Percentiles rank a stretch among this genome's conserved stretches.
Conservation (phyloP, 2,797 vertebrate species). For the Sibirionetta formosa region DNA sequence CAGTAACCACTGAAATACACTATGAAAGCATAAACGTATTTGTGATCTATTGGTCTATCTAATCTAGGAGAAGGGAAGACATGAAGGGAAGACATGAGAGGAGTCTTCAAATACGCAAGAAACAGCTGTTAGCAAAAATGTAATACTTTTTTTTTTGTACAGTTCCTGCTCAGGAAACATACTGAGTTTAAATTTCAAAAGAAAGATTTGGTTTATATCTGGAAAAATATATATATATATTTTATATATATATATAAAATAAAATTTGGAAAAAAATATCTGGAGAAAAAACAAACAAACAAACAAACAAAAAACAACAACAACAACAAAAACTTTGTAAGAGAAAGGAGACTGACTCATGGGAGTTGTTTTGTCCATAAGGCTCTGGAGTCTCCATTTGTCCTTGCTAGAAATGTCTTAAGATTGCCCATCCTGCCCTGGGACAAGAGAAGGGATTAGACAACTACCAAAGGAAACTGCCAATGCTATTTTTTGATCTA, state of each 20-base stretch:
- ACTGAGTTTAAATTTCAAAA: slow-evolving; percentile 19
- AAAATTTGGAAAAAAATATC: not conserved
- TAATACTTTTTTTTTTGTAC: not conserved
- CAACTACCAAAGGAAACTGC: not conserved
- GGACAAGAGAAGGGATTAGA: not conserved
- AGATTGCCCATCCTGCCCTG: not conserved
- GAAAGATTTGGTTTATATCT: not conserved
- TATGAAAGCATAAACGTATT: slow-evolving; percentile 44
- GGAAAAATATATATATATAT: not conserved
- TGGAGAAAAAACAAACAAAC: not conserved
- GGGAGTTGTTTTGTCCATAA: not conserved
- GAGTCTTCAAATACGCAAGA: slow-evolving; percentile 20
- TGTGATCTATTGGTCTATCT: slow-evolving; percentile 17
- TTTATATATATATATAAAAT: no score
- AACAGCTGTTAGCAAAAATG: not conserved
- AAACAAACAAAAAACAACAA: not conserved
- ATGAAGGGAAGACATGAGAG: not conserved
- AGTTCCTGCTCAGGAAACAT: not conserved
- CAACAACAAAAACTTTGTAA: not conserved
- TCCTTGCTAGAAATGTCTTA: not conserved
- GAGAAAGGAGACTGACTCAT: not conserved
- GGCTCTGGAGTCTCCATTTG: not conserved
- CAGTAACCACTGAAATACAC: not conserved
- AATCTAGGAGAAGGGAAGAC: not conserved
- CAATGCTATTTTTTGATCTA: not conserved